Evolutionary conservation across 2,113 vertebrate species (phyloP).

Genomic region (Romanogobio albipinnatus): DNA sequence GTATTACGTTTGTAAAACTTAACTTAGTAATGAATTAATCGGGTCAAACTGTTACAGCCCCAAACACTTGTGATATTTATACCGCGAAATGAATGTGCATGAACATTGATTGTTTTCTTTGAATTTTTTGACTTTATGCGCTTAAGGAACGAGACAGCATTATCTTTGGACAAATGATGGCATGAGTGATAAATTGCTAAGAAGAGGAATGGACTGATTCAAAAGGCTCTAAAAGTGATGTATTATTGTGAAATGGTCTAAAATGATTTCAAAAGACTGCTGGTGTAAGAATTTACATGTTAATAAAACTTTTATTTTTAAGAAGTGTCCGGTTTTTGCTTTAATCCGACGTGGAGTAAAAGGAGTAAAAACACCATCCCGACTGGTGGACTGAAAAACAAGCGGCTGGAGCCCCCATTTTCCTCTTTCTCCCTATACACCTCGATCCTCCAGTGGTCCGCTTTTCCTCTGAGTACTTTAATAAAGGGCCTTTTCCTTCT

Average conservation of each 20-base stretch:
- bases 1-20: not conserved
- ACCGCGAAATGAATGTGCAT: constrained; percentile 52
- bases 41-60: constrained; percentile 42
- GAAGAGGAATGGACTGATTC: not conserved
- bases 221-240: not conserved
- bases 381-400: not conserved
- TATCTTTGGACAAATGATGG: not conserved
- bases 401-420: not conserved
- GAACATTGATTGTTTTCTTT: constrained; percentile 39
- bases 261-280: not conserved
- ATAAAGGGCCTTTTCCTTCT: not conserved
- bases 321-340: not conserved
- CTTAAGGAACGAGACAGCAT: not conserved
- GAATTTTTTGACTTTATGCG: constrained; percentile 1
- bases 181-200: not conserved
- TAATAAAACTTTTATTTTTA: constrained; percentile 50
- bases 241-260: constrained; percentile 35
- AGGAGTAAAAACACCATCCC: not conserved
- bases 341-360: not conserved
- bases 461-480: not conserved
- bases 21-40: constrained; percentile 25
- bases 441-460: not conserved
- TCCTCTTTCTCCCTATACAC: not conserved
- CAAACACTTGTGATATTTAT: constrained; percentile 52
- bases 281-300: constrained; percentile 50